Evolutionary conservation across 2,888 invertebrate species (phyloP).

Genomic region (Perithous albicinctus): DNA sequence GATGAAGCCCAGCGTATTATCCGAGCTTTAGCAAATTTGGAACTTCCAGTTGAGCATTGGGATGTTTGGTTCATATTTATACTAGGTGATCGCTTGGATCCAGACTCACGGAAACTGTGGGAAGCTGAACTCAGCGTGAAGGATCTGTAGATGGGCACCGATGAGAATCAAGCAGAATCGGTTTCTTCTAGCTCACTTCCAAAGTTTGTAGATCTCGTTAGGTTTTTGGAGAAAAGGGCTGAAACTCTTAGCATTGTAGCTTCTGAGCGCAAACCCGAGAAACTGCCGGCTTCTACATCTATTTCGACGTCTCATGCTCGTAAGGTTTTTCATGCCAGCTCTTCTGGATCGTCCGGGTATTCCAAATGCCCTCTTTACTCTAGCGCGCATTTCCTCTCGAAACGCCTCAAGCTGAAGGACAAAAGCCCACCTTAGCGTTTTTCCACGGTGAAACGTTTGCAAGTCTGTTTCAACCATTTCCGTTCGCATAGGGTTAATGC

Average conservation of each 20-base stretch:
- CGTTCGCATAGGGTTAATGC: neutral
- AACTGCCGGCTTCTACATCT: neutral
- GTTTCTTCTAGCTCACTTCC: neutral
- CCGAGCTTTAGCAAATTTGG: neutral
- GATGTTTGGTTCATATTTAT: neutral
- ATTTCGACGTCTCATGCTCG: neutral
- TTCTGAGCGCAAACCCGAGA: neutral
- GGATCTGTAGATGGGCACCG: neutral
- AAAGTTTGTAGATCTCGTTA: neutral
- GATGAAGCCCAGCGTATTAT: slow-evolving; percentile 2
- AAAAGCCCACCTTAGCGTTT: neutral
- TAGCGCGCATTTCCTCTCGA: neutral
- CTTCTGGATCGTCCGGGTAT: neutral
- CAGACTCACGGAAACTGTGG: neutral
- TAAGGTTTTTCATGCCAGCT: neutral
- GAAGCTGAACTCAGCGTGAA: neutral
- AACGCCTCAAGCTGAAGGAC: neutral
- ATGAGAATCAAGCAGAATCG: neutral
- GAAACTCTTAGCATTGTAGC: neutral
- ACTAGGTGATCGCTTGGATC: neutral
- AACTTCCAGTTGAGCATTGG: no score
- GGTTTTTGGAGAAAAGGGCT: neutral
- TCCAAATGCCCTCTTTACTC: neutral
- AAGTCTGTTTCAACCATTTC: neutral
- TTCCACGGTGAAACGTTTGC: neutral